Conservation (phyloP, 2,113 vertebrate species). For the Pseudorhombus dupliciocellatus region DNA sequence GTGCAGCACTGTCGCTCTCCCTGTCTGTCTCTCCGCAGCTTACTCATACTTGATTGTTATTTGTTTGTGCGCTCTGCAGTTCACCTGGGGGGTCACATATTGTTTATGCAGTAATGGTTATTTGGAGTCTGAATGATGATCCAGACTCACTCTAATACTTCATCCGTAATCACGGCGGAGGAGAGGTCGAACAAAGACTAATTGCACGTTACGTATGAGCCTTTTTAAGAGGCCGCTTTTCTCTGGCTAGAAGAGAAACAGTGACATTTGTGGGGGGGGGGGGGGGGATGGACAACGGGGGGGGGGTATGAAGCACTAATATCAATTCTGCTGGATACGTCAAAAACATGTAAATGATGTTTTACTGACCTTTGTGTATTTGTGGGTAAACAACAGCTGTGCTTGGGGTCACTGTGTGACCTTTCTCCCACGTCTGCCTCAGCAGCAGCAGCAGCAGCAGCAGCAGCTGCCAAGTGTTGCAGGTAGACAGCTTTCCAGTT, state of each 20-base stretch:
- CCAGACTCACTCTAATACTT: not conserved
- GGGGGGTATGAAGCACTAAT: not conserved
- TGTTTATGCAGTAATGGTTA: not conserved
- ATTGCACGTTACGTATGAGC: not conserved
- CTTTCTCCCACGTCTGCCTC: conserved; percentile 50
- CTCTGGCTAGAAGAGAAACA: not conserved
- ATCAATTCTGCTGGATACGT: conserved; percentile 26
- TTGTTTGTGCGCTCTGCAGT: not conserved
- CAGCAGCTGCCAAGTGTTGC: conserved; percentile 39
- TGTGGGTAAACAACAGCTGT: conserved; percentile 73
- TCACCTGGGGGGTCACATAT: not conserved
- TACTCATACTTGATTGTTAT: not conserved
- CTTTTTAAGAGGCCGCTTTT: conserved; percentile 2
- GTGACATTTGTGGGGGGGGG: not conserved
- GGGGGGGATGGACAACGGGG: not conserved
- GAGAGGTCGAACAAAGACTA: not conserved
- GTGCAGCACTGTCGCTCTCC: not conserved
- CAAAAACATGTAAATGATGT: conserved; percentile 34
- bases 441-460: conserved; percentile 53
- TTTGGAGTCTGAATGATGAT: not conserved
- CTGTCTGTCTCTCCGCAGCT: not conserved
- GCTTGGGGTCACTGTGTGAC: conserved; percentile 41
- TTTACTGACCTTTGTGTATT: conserved; percentile 51
- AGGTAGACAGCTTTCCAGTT: not conserved
- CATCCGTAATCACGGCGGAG: not conserved